phyloP scores from a whole-genome alignment of 2,888 invertebrate species.

The Drosophila testacea region DNA sequence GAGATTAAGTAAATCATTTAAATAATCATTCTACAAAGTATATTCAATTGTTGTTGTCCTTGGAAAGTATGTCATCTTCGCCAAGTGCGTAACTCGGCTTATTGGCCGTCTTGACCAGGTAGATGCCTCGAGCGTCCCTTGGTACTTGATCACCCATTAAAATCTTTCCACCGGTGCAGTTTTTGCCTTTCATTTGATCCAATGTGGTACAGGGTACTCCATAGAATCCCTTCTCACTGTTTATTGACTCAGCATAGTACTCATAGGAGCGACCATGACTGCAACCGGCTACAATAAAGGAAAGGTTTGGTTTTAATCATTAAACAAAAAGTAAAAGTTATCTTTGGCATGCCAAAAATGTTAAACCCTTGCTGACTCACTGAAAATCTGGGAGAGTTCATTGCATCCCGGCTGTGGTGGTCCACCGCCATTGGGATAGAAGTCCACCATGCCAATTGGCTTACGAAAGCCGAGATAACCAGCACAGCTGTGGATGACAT shows the following conservation, averaged over 20 bases:
- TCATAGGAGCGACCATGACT: slow-evolving; percentile 89
- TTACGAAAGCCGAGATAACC: slow-evolving; percentile 87
- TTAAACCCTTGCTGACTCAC: slow-evolving; percentile 60
- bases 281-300: slow-evolving; percentile 86
- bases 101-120: slow-evolving; percentile 87
- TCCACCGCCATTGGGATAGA: slow-evolving; percentile 90
- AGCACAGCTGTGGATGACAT: slow-evolving; percentile 90
- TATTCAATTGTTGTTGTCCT: slow-evolving; percentile 12
- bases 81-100: slow-evolving; percentile 87
- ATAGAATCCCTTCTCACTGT: slow-evolving; percentile 86
- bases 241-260: slow-evolving; percentile 89
- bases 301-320: neutral
- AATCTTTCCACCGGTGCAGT: slow-evolving; percentile 81
- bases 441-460: slow-evolving; percentile 90
- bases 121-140: slow-evolving; percentile 86
- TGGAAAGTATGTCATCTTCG: slow-evolving; percentile 53
- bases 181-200: slow-evolving; percentile 77
- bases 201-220: slow-evolving; percentile 87
- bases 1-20: slow-evolving; percentile 31
- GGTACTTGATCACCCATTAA: slow-evolving; percentile 87
- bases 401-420: slow-evolving; percentile 90
- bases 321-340: neutral
- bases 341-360: too few relatives aligned
- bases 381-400: slow-evolving; percentile 84
- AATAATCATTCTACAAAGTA: neutral